Evolutionary conservation across 2,113 vertebrate genomes (phyloP).

Genomic region (Pica pica): DNA sequence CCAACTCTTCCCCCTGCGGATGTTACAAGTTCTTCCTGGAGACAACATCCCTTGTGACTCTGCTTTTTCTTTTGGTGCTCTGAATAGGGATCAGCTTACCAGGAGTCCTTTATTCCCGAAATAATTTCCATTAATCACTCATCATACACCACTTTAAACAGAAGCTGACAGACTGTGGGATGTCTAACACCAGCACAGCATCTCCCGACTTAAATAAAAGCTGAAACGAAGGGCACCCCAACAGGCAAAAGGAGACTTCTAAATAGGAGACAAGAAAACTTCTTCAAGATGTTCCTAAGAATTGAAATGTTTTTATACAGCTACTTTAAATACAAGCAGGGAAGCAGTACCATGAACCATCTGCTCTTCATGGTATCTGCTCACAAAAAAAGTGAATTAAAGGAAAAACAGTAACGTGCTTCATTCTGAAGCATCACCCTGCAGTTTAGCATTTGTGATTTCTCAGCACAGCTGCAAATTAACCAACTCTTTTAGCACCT

Average conservation of each 20-base stretch:
- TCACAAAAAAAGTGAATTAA: neutral
- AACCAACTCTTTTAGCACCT: neutral
- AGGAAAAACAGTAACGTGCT: neutral
- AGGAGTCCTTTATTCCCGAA: conserved; percentile 37
- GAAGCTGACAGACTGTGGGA: conserved; percentile 22
- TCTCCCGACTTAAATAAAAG: neutral
- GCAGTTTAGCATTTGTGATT: neutral
- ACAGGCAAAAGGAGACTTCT: neutral
- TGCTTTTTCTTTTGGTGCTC: conserved; percentile 40
- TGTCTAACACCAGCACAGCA: neutral
- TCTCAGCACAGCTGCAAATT: neutral
- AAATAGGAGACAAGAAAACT: neutral
- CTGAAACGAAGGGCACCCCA: neutral
- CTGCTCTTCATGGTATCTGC: neutral
- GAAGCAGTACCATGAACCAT: neutral
- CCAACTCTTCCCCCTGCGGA: neutral
- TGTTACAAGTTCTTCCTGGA: conserved; percentile 27
- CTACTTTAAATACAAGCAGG: neutral
- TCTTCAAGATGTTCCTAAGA: neutral
- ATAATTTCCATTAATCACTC: conserved; percentile 62
- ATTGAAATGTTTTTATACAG: neutral
- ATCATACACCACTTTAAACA: neutral
- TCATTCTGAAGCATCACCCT: neutral
- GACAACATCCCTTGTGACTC: conserved; percentile 28
- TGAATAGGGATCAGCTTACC: conserved; percentile 60